These are phyloP conservation scores for Andrena bucephala DNA, from an alignment of 2,888 invertebrate genomes.

Conservation along the genomic window DNA sequence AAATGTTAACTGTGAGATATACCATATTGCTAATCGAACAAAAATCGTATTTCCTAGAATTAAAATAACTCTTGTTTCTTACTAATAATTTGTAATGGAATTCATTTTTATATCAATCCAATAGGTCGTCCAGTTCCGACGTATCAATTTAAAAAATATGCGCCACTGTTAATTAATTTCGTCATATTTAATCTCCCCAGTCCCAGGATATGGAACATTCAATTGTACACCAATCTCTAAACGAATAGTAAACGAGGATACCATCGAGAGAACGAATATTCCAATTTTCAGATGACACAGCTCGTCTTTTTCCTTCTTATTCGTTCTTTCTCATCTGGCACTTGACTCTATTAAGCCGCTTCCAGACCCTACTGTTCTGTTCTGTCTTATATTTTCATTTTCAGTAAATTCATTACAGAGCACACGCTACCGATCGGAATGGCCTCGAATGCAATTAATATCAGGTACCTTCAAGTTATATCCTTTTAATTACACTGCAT, in stretches of 20 bases:
- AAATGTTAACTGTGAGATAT: no score
- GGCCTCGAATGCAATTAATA: conserved; percentile 18
- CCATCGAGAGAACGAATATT: conserved; percentile 62
- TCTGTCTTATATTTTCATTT: conserved; percentile 37
- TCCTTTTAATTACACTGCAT: conserved; percentile 26
- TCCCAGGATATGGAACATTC: conserved; percentile 30
- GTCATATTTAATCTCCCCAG: conserved; percentile 30
- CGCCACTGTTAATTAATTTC: conserved; percentile 45
- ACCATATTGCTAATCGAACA: no score
- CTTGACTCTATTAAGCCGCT: conserved; percentile 64
- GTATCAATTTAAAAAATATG: conserved; percentile 18
- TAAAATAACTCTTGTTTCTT: not conserved
- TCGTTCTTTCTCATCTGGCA: conserved; percentile 53
- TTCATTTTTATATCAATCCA: not conserved
- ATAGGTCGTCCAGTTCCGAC: not conserved
- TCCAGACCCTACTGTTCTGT: conserved; percentile 38
- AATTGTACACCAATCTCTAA: conserved; percentile 47
- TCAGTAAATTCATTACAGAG: conserved; percentile 28
- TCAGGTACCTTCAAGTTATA: conserved; percentile 6
- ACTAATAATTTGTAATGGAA: conserved; percentile 2
- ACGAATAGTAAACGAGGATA: conserved; percentile 48
- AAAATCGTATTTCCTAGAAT: no score
- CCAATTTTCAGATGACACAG: conserved; percentile 64
- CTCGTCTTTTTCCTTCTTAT: conserved; percentile 50
- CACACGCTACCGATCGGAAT: conserved; percentile 2